phyloP scores from a whole-genome alignment of 2,113 vertebrate species.

The Bos javanicus region DNA sequence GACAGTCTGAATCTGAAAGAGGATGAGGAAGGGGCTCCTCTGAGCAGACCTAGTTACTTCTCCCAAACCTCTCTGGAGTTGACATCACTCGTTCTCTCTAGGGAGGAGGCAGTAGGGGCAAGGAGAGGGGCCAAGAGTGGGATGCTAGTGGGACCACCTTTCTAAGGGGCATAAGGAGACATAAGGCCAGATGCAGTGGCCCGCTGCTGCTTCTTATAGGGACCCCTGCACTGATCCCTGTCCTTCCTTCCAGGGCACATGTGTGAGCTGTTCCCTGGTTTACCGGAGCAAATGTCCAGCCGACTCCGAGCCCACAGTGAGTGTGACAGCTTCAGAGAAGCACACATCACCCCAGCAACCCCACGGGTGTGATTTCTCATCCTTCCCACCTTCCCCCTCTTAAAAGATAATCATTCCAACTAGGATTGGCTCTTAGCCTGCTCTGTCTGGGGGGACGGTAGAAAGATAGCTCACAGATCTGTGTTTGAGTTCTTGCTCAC shows the following conservation, averaged over 20 bases:
- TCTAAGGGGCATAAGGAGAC: background rate
- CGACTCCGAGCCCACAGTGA: conserved; percentile 78
- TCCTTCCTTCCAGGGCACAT: conserved; percentile 77
- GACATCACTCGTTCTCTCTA: background rate
- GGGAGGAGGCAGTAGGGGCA: fast-evolving
- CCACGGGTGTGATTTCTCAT: background rate
- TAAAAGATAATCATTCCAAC: background rate
- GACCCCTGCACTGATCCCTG: background rate
- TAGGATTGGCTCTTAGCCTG: background rate
- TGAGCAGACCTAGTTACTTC: background rate
- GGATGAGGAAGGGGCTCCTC: background rate
- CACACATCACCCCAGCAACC: background rate
- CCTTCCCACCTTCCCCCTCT: background rate
- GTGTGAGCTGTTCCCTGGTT: conserved; percentile 75
- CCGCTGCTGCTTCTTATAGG: background rate
- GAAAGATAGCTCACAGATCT: background rate
- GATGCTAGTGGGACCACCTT: background rate
- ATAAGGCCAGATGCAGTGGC: too few species aligned
- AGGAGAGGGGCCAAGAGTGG: background rate
- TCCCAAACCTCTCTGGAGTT: background rate
- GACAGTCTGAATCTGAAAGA: background rate
- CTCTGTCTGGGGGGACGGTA: too few species aligned
- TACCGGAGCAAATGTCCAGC: conserved; percentile 74
- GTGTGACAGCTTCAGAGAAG: conserved; percentile 24
- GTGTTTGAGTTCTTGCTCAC: background rate